These are phyloP conservation scores for Automeris io DNA, from an alignment of 2,888 invertebrate species.

Conservation along the genomic window DNA sequence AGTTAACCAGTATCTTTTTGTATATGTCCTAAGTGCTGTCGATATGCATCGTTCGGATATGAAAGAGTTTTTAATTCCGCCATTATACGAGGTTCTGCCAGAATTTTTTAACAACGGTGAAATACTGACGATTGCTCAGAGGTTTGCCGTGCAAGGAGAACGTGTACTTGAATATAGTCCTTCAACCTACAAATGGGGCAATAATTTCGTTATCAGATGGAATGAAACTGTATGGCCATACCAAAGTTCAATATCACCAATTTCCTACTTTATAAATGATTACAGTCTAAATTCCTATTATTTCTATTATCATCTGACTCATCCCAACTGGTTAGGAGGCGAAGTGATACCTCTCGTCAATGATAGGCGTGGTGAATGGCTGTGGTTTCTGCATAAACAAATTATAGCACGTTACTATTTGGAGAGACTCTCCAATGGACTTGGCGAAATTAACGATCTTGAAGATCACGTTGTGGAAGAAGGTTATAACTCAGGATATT, in stretches of 20 bases:
- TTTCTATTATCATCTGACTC: conserved; percentile 78
- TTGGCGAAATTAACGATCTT: conserved; percentile 80
- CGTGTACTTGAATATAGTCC: conserved; percentile 42
- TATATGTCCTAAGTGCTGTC: conserved; percentile 79
- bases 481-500: conserved; percentile 80
- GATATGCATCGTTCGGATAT: conserved; percentile 80
- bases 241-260: conserved; percentile 71
- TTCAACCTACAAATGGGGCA: conserved; percentile 48
- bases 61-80: conserved; percentile 80
- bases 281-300: conserved; percentile 81
- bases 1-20: conserved; percentile 83
- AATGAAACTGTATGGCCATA: conserved; percentile 79
- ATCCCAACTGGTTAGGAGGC: conserved; percentile 80
- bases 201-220: conserved; percentile 75
- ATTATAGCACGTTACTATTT: conserved; percentile 83
- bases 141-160: conserved; percentile 66
- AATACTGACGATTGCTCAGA: conserved; percentile 81
- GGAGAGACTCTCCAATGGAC: conserved; percentile 83
- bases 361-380: conserved; percentile 80
- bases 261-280: conserved; percentile 86
- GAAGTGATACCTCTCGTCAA: conserved; percentile 67
- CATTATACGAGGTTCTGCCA: conserved; percentile 84
- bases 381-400: conserved; percentile 81
- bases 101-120: conserved; percentile 82
- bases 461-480: conserved; percentile 72